Percentiles rank a stretch among this genome's conserved stretches.
Conservation (phyloP, 2,797 vertebrate species). For the Rhinogobio ventralis region DNA sequence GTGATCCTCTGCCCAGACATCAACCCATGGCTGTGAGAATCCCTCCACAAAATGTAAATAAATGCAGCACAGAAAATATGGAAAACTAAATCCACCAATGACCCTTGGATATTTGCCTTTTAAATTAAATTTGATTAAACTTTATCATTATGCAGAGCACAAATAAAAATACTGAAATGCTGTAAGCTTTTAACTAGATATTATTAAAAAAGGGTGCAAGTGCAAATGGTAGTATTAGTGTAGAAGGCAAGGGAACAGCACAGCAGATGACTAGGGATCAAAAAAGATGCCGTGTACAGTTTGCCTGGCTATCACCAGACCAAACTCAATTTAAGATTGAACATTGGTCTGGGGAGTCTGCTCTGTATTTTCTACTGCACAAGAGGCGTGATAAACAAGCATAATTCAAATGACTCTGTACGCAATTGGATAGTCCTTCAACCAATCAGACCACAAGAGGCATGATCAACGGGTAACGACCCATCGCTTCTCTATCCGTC, state of each 20-base stretch:
- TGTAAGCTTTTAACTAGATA: background rate
- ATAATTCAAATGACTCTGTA: too few species aligned
- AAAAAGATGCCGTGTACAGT: background rate
- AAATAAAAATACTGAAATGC: background rate
- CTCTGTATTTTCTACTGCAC: too few species aligned
- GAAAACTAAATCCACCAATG: background rate
- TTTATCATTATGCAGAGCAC: background rate
- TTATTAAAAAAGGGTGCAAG: background rate
- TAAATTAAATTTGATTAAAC: background rate
- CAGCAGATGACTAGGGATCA: background rate
- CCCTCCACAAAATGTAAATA: background rate
- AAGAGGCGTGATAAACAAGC: too few species aligned
- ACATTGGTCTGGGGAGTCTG: too few species aligned
- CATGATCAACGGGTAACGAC: too few species aligned
- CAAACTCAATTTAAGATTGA: too few species aligned
- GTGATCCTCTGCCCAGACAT: background rate
- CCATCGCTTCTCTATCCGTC: too few species aligned
- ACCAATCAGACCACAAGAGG: too few species aligned
- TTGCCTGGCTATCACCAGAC: too few species aligned
- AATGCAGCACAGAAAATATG: constrained; percentile 9
- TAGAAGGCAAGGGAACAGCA: background rate
- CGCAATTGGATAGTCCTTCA: too few species aligned
- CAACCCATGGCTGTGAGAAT: background rate
- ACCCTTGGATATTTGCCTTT: background rate
- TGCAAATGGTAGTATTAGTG: background rate